phyloP scores from a whole-genome alignment of 2,888 invertebrate species.

The Thymelicus sylvestris region DNA sequence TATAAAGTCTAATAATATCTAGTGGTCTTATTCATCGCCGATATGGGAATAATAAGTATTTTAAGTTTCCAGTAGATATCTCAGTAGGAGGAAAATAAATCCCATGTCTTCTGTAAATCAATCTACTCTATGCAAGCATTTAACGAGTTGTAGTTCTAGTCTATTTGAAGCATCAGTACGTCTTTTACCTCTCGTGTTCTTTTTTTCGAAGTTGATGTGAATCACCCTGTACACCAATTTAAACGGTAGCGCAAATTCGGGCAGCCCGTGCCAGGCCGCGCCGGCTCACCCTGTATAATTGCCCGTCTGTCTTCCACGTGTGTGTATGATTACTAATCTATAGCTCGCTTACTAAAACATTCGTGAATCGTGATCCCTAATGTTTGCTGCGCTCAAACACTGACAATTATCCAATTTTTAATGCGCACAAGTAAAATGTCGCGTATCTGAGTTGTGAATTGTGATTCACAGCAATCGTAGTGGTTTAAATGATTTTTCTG shows the following conservation, averaged over 20 bases:
- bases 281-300: slow-evolving; percentile 75
- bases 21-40: too few species aligned
- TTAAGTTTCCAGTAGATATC: too few species aligned
- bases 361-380: slow-evolving; percentile 46
- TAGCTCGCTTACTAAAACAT: slow-evolving; percentile 48
- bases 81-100: not conserved
- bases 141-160: slow-evolving; percentile 30
- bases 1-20: too few species aligned
- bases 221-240: slow-evolving; percentile 57
- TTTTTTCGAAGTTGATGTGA: slow-evolving; percentile 34
- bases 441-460: too few species aligned
- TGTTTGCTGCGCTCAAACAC: slow-evolving; percentile 40
- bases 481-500: too few species aligned
- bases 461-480: too few species aligned
- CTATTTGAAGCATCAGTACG: slow-evolving; percentile 37
- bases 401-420: not conserved
- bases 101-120: not conserved
- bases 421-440: too few species aligned
- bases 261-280: slow-evolving; percentile 73
- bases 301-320: slow-evolving; percentile 71
- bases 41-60: too few species aligned
- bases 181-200: slow-evolving; percentile 36
- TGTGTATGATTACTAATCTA: slow-evolving; percentile 61
- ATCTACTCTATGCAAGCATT: slow-evolving; percentile 10
- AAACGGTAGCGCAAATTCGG: slow-evolving; percentile 75